These are phyloP conservation scores for Thamnophis elegans DNA, from an alignment of 2,797 vertebrate species.

Conservation along the genomic window DNA sequence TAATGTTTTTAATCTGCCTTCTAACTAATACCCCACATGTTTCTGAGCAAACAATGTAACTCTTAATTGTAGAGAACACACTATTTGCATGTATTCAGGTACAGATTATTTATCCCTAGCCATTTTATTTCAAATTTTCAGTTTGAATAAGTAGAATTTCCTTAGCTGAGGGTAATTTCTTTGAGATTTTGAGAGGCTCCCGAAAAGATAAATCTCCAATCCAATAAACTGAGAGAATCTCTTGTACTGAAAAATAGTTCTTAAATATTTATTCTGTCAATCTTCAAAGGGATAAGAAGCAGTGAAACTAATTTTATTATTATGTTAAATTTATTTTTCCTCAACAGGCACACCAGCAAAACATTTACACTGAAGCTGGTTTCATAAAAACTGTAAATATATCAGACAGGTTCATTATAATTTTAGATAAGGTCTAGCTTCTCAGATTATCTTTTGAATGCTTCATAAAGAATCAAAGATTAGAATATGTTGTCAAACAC, in stretches of 20 bases:
- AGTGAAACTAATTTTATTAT: background rate
- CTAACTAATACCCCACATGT: background rate
- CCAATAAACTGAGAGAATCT: background rate
- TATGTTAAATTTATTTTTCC: background rate
- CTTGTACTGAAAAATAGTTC: background rate
- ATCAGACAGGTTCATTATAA: constrained; percentile 5
- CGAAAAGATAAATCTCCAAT: background rate
- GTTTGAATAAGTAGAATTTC: background rate
- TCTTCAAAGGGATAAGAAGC: background rate
- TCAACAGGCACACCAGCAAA: constrained; percentile 19
- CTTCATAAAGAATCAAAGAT: background rate
- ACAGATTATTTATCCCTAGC: too few species aligned
- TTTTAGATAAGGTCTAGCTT: background rate
- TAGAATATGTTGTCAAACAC: constrained; percentile 32
- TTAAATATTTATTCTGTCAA: background rate
- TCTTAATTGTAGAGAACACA: background rate
- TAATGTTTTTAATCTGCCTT: background rate
- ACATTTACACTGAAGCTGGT: constrained; percentile 33
- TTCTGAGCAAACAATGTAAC: background rate
- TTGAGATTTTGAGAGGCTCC: background rate
- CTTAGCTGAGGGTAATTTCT: background rate
- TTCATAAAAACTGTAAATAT: constrained; percentile 32
- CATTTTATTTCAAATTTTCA: background rate
- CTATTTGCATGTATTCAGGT: background rate
- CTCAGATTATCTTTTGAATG: constrained; percentile 9